Conservation (phyloP, 2,888 invertebrate species). For the Xestia rhomboidea region DNA sequence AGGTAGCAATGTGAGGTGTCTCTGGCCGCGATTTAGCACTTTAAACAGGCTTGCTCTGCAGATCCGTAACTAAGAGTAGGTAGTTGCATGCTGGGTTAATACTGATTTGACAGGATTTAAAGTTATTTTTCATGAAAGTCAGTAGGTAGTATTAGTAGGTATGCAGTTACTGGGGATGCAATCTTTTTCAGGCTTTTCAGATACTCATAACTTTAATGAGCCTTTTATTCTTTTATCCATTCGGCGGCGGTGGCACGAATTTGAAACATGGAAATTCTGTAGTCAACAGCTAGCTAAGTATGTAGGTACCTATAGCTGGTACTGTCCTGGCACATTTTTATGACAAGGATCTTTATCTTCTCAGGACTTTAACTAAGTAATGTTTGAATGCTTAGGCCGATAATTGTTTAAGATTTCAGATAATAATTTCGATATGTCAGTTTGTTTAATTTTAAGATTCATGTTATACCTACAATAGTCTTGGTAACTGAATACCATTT, state of each 20-base stretch:
- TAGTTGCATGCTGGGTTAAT: not conserved
- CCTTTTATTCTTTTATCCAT: not conserved
- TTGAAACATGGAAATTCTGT: not conserved
- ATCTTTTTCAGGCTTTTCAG: not conserved
- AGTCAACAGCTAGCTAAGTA: not conserved
- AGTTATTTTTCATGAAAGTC: not conserved
- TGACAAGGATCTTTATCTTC: not conserved
- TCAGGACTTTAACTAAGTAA: too few relatives aligned
- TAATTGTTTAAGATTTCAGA: not conserved
- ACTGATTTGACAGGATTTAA: not conserved
- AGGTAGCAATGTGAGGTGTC: constrained; percentile 3
- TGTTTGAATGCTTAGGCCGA: not conserved
- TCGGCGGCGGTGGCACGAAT: not conserved
- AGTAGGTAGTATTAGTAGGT: not conserved
- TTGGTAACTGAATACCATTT: constrained; percentile 1
- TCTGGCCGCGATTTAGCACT: not conserved
- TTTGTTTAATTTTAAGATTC: not conserved
- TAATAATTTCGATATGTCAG: too few relatives aligned
- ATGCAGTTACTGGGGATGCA: not conserved
- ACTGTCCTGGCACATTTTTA: not conserved
- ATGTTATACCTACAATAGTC: not conserved
- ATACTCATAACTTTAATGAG: not conserved
- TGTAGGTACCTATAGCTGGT: not conserved
- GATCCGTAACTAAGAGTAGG: not conserved
- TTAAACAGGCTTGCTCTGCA: not conserved